Percentiles rank a stretch among this genome's conserved stretches.
Evolutionary conservation across 1,140 invertebrate genomes (phyloP).

Genomic region (Parasteatoda tepidariorum): DNA sequence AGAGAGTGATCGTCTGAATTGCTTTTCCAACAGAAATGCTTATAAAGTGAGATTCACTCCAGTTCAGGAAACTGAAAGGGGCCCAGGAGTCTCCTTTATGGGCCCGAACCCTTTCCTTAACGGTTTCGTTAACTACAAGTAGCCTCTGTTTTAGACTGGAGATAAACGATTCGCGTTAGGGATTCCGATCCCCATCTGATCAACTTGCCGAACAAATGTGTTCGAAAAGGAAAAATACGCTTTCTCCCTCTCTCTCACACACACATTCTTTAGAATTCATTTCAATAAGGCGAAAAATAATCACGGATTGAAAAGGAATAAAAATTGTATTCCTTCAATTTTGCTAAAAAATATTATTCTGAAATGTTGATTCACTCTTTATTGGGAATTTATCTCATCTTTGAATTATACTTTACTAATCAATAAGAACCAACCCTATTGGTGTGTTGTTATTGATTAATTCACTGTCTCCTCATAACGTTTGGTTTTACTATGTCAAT

Average conservation of each 20-base stretch:
- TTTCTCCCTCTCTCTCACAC: background rate
- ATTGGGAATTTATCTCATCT: too few relatives aligned
- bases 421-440: too few relatives aligned
- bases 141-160: background rate
- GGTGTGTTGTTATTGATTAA: too few relatives aligned
- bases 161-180: background rate
- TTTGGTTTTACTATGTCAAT: too few relatives aligned
- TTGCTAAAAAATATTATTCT: too few relatives aligned
- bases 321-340: too few relatives aligned
- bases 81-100: conserved; percentile 19
- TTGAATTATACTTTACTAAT: too few relatives aligned
- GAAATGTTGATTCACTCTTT: too few relatives aligned
- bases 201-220: background rate
- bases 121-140: conserved; percentile 14
- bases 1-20: background rate
- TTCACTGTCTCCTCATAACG: too few relatives aligned
- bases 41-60: conserved; percentile 9
- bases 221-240: background rate
- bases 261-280: too few relatives aligned
- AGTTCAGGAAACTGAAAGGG: conserved; percentile 16
- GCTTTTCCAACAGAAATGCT: background rate
- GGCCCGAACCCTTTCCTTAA: conserved; percentile 19
- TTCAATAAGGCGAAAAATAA: too few relatives aligned
- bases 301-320: too few relatives aligned
- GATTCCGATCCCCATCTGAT: background rate